These are phyloP conservation scores for Crotalus helleri DNA, from an alignment of 2,113 vertebrate genomes.

Conservation along the genomic window DNA sequence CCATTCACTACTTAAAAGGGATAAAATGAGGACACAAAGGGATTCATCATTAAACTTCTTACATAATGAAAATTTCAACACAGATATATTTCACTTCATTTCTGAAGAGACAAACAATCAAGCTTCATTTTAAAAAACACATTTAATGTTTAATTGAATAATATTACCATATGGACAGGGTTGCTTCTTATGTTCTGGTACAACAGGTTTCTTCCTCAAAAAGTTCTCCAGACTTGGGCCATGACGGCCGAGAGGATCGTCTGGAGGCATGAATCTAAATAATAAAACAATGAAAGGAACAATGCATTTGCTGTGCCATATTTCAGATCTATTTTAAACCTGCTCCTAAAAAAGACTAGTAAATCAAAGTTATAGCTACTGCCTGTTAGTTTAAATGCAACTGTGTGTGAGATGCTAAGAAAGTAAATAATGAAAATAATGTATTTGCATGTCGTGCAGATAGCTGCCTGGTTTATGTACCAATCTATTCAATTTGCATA, in stretches of 20 bases:
- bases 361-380: not conserved
- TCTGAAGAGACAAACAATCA: constrained; percentile 10
- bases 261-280: constrained; percentile 93
- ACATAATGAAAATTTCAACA: not conserved
- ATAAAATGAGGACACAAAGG: not conserved
- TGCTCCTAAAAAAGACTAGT: not conserved
- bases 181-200: constrained; percentile 97
- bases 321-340: constrained; percentile 26
- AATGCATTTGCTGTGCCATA: not conserved
- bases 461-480: not conserved
- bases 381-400: not conserved
- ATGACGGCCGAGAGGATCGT: constrained; percentile 94
- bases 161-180: constrained; percentile 92
- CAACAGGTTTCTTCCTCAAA: constrained; percentile 89
- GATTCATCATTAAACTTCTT: not conserved
- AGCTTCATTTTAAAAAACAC: not conserved
- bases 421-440: not conserved
- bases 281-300: not conserved
- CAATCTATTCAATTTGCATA: not conserved
- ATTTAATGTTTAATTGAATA: constrained; percentile 23
- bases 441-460: not conserved
- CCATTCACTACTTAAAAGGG: not conserved
- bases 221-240: constrained; percentile 97
- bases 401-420: not conserved
- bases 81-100: not conserved